Base-by-base conservation (phyloP, 2,888 invertebrate genomes). In the Macroteleia sp. region DNA sequence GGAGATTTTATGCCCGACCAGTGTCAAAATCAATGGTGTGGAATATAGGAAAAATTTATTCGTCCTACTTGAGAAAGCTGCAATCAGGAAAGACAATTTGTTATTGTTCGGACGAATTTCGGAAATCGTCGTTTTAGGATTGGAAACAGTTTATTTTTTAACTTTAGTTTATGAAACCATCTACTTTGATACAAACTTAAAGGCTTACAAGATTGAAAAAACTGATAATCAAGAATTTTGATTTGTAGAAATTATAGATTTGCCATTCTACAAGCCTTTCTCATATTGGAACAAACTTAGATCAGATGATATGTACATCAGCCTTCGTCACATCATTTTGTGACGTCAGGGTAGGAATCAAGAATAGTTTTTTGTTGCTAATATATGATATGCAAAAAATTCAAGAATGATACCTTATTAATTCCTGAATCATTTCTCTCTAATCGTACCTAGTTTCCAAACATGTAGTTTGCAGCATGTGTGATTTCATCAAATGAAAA, bases 301-400 rank as follows among this genome's bases (percentile, higher is more conserved):
- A 10, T 67, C 74, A 17, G 14, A 52, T 8, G 39, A 54, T 9
- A 30, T 42, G 16, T 74, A 54, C 39, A 74, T 74, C 39, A 74
- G 52, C 25, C 39, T 74, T 20, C 59, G 66, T 44, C 54, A 66
- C 12, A 74, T n/a, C n/a, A n/a, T n/a, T n/a, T n/a, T n/a, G n/a
- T n/a, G n/a, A n/a, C n/a, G n/a, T n/a, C n/a, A n/a, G n/a, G n/a
- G n/a, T n/a, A n/a, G n/a, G n/a, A n/a, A n/a, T n/a, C n/a, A n/a
- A n/a, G n/a, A n/a, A n/a, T n/a, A n/a, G n/a, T n/a, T n/a, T n/a
- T n/a, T n/a, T n/a, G n/a, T n/a, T n/a, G n/a, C n/a, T n/a, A n/a
- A n/a, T n/a, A n/a, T n/a, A n/a, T n/a, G n/a, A n/a, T n/a, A n/a
- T n/a, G n/a, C n/a, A n/a, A n/a, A n/a, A n/a, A n/a, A n/a, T n/a